Base-by-base conservation (phyloP, 2,888 invertebrate genomes). In the Crossocerus cetratus region DNA sequence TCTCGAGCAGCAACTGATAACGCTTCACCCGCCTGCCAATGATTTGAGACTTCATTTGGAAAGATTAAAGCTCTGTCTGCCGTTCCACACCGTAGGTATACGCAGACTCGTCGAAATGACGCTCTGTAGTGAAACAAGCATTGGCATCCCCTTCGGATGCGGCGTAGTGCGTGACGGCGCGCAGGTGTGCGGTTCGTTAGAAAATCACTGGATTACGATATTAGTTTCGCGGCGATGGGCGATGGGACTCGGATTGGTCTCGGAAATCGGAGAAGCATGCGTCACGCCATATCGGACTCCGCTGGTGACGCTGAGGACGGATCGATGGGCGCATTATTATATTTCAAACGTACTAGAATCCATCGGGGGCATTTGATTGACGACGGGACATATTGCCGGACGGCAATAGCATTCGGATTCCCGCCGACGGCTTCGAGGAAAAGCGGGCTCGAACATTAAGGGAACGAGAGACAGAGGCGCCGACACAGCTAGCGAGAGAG, bases 271-370 rank as follows among this genome's bases (percentile, higher is more conserved):
- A 69, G 73, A 74, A 74, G 69, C 69, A 64, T 61, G 69, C 69
- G 69, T 74, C 74, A 66, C 69, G 73, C 74, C 69, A 66, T 44
- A 66, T 64, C 45, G 65, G 61, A 32, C 58, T 65, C 62, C 59
- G 58, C 49, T 58, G 61, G 56, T 71, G 80, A 76, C 78, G 55
- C 71, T 64, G 61, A 65, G 73, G 72, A 69, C 53, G 65, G 69
- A 65, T 76, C 71, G 75, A 74, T 67, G 67, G 72, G 67, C 61
- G 75, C 69, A 76, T 80, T 80, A 80, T 80, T 80, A 80, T 80
- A 80, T 76, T 72, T 76, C 73, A 57, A 80, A 80, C 68, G 69
- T 73, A 76, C 72, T 80, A 68, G 76, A 76, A 76, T 64, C 62
- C 73, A 45, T 77, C 67, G 69, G 45, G 53, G 74, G 67, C 64